Evolutionary conservation across 2,888 invertebrate genomes (phyloP), one percentile per base, ranked within the genome.

Genomic region (Tineola bisselliella): DNA sequence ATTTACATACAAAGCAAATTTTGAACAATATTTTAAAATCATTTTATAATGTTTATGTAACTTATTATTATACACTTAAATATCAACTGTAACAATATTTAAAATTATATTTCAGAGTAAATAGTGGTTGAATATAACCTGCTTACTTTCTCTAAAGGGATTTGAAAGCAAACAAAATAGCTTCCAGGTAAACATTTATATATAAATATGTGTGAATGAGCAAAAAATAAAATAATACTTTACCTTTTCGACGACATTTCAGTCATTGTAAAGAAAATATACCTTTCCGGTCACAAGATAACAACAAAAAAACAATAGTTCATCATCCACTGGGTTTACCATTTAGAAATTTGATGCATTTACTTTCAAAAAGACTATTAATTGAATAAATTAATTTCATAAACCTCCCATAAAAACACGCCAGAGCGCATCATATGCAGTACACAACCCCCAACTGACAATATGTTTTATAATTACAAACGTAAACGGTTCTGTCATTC

Each of bases 181-280:
- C 48, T 48, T 56, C 30, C 56, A 56, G 56, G 56, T 56, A 56
- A 56, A n/a, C 5, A 4, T n/a, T 1, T 13, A 11, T 25, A 4
- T 56, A 56, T 19, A 56, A 19, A 56, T 56, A 56, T 56, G 11
- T 18, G 3, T 17, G n/a, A 56, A 56, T 56, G 17, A 25, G 19
- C 13, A 56, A 17, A 25, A 15, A 15, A 15, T 15, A 15, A 15
- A 10, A n/a, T 15, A 48, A 63, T 62, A 63, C 61, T 54, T 79
- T 77, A 83, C 86, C 81, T 86, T 71, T 86, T 86, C 63, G 87
- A 84, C 72, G 86, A 79, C 76, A 79, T 84, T 78, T 86, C 84
- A 70, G 77, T 84, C 84, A 86, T 86, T 75, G 77, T 80, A 54
- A 54, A 2, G 48, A 48, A 48, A 25, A 54, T 6, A 54, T n/a